Base-by-base conservation (phyloP, 2,113 vertebrate genomes). In the Oreocharis arfaki region DNA sequence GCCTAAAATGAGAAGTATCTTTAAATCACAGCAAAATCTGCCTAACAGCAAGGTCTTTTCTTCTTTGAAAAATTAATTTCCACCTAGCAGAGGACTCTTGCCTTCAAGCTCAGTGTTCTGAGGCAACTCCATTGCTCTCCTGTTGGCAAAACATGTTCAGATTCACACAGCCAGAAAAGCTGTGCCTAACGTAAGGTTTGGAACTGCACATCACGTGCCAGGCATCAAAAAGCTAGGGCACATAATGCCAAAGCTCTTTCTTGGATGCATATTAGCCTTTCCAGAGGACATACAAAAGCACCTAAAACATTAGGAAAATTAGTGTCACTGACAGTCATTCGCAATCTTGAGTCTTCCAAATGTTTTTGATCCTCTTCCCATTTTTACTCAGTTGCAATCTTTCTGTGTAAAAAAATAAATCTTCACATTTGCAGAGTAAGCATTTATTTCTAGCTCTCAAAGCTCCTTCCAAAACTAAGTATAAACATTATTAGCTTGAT, bases 401-500 rank as follows among this genome's bases (percentile, higher is more conserved):
- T 32, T 81, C 24, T 44, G 27, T 32, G 44, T 71, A 87, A 77
- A 96, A 94, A 93, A 94, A 95, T 49, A 92, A 93, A 85, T 93
- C 84, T 95, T 85, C 3, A 1, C 14, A 56, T 94, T 93, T 96
- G 87, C 93, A 80, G 82, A 81, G 59, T 52, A 93, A 94, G 88
- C 90, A 88, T 81, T 90, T 91, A 74, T 83, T 96, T 88, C 79
- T 39, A 86, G 59, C 68, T 57, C 65, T 59, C 50, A 67, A 93
- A 96, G 59, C 64, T 92, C n/a, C 39, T 90, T 95, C 68, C 90
- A 93, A 86, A 96, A 86, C 49, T 44, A 80, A 94, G 56, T 35
- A 93, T 67, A 84, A 95, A 94, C n/a, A 89, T 90, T 81, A 92
- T 90, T 88, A 90, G 68, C 71, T 82, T 84, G 68, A 90, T 90